These are phyloP conservation scores for Frankliniella intonsa DNA, from an alignment of 2,888 invertebrate genomes.

Conservation along the genomic window DNA sequence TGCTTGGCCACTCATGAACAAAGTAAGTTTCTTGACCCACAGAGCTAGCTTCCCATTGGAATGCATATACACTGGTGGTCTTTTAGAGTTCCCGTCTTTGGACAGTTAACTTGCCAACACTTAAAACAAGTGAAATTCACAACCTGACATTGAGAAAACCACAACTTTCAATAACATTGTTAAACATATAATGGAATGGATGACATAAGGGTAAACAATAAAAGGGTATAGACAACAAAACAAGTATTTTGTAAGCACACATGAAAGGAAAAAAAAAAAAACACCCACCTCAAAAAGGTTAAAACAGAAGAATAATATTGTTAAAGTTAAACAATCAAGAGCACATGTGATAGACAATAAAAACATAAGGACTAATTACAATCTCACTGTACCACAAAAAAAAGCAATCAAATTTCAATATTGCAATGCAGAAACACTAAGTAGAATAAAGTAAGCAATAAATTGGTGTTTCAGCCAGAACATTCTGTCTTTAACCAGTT, in stretches of 20 bases:
- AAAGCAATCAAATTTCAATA: no score
- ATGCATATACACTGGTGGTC: constrained; percentile 12
- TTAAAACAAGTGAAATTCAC: neutral
- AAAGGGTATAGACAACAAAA: neutral
- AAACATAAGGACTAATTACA: neutral
- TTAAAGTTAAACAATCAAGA: neutral
- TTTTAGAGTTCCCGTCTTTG: neutral
- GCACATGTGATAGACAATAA: neutral
- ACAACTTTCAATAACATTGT: neutral
- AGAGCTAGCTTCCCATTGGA: constrained; percentile 16
- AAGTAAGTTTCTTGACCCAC: neutral
- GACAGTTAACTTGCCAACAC: no score
- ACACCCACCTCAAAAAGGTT: neutral
- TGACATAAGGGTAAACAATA: neutral
- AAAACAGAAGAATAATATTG: neutral
- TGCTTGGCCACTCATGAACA: neutral
- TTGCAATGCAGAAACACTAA: no score
- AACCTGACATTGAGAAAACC: constrained; percentile 1
- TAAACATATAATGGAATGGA: constrained; percentile 11
- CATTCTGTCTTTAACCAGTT: no score
- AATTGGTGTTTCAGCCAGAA: no score
- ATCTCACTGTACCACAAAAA: neutral
- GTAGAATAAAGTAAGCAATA: no score
- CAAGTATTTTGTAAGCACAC: neutral
- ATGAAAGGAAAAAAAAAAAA: neutral